A percentile compares a stretch with the other conserved stretches of the same genome.
Conservation (phyloP, 2,888 invertebrate species). For the Spisula subtruncata region DNA sequence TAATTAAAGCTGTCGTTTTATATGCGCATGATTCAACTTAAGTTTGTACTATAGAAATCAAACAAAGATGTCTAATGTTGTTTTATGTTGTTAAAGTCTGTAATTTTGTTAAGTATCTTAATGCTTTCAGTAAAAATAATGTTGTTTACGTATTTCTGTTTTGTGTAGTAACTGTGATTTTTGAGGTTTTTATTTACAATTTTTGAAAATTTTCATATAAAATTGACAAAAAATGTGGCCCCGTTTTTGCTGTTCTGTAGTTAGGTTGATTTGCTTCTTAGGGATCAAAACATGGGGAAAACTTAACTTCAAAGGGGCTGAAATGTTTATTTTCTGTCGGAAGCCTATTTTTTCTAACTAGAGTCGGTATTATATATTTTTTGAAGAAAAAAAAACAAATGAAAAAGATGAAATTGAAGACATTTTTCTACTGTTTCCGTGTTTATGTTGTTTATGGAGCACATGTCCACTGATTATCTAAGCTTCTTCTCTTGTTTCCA, state of each 20-base stretch:
- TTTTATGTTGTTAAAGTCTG: slow-evolving; percentile 24
- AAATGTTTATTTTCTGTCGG: slow-evolving; percentile 4
- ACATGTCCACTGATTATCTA: background rate
- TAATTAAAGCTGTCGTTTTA: too few relatives aligned
- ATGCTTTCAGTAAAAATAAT: slow-evolving; percentile 13
- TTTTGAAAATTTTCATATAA: background rate
- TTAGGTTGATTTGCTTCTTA: background rate
- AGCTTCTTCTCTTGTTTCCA: background rate
- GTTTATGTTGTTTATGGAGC: background rate
- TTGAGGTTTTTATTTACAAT: background rate
- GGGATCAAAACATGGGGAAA: background rate
- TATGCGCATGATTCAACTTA: background rate
- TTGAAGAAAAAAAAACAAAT: slow-evolving; percentile 11
- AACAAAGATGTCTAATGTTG: background rate
- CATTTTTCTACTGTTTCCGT: background rate
- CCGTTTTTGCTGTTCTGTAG: background rate
- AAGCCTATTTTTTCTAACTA: slow-evolving; percentile 10
- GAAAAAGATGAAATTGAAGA: background rate
- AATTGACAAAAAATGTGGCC: background rate
- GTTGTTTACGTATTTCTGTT: slow-evolving; percentile 12
- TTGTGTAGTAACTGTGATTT: slow-evolving; percentile 17
- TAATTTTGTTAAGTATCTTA: slow-evolving; percentile 21
- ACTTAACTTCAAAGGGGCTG: background rate
- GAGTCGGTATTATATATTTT: background rate
- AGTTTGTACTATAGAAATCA: background rate